Evolutionary conservation across 2,797 vertebrate genomes (phyloP).

Genomic region (Chrosomus eos): DNA sequence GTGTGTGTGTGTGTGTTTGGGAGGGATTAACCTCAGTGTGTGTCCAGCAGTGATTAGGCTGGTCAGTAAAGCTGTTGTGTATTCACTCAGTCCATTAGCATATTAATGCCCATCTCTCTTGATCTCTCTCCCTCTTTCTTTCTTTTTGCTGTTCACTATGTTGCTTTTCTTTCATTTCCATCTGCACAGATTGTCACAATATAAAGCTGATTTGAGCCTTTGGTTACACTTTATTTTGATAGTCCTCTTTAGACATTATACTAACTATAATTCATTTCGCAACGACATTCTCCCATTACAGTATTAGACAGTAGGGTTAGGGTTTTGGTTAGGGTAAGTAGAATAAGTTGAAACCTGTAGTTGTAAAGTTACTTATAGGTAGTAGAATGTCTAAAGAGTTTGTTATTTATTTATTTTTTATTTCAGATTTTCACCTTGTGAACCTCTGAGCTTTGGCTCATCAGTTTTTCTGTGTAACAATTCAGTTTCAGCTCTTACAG

Average conservation of each 20-base stretch:
- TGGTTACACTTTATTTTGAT: neutral
- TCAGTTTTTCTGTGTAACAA: neutral
- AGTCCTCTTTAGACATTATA: neutral
- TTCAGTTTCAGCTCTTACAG: neutral
- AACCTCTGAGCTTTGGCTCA: neutral
- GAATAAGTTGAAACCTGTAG: neutral
- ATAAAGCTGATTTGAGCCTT: neutral
- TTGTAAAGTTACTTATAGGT: neutral
- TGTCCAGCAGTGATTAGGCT: conserved; percentile 82
- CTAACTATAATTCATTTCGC: neutral
- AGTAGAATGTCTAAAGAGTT: neutral
- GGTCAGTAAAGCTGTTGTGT: conserved; percentile 84
- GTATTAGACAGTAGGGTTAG: neutral
- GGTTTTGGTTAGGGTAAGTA: neutral
- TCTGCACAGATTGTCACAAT: conserved; percentile 32
- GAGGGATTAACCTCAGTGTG: conserved; percentile 69
- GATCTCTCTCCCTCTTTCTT: conserved; percentile 48
- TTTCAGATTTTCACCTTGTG: neutral
- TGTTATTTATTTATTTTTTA: neutral
- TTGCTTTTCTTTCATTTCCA: conserved; percentile 11
- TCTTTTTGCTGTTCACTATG: conserved; percentile 19
- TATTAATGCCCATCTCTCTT: conserved; percentile 76
- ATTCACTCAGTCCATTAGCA: conserved; percentile 80
- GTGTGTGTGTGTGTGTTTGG: conserved; percentile 63
- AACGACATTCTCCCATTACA: neutral